Conservation (phyloP, 2,797 vertebrate genomes). For the Micrastur ruficollis region DNA sequence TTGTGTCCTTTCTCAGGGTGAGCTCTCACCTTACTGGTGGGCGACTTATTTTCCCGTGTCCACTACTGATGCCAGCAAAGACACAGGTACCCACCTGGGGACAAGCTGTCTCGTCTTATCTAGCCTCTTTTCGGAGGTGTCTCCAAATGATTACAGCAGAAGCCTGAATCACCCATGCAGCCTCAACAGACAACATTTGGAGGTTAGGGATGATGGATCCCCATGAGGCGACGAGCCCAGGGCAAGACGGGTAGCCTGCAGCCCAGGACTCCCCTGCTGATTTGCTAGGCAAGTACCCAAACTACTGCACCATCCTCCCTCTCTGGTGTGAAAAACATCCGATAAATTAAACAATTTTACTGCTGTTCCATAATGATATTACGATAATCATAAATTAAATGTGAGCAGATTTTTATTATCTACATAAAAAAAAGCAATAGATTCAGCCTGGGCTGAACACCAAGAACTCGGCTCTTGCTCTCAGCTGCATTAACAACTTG, state of each 20-base stretch:
- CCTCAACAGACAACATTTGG: neutral
- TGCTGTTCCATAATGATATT: slow-evolving; percentile 57
- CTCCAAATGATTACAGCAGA: neutral
- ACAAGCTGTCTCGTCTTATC: neutral
- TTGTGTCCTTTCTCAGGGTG: neutral
- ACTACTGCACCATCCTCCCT: neutral
- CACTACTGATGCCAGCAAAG: neutral
- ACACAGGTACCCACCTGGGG: neutral
- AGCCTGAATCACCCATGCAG: neutral
- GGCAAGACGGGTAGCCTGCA: neutral
- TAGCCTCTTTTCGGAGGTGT: neutral
- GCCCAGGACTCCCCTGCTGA: neutral
- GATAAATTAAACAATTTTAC: slow-evolving; percentile 30
- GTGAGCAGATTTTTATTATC: slow-evolving; percentile 53
- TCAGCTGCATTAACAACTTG: neutral
- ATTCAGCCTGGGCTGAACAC: slow-evolving; percentile 58
- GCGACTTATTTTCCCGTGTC: neutral
- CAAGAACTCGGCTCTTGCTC: slow-evolving; percentile 34
- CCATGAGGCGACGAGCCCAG: fast-evolving
- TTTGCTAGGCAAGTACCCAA: neutral
- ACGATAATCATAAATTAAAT: slow-evolving; percentile 66
- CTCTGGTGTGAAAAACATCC: slow-evolving; percentile 19
- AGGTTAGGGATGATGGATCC: neutral
- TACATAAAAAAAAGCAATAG: slow-evolving; percentile 33
- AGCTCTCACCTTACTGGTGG: neutral